Evolutionary conservation across 2,113 vertebrate genomes (phyloP), one percentile per base, ranked within the genome.

Genomic region (Myiagra hebetior): DNA sequence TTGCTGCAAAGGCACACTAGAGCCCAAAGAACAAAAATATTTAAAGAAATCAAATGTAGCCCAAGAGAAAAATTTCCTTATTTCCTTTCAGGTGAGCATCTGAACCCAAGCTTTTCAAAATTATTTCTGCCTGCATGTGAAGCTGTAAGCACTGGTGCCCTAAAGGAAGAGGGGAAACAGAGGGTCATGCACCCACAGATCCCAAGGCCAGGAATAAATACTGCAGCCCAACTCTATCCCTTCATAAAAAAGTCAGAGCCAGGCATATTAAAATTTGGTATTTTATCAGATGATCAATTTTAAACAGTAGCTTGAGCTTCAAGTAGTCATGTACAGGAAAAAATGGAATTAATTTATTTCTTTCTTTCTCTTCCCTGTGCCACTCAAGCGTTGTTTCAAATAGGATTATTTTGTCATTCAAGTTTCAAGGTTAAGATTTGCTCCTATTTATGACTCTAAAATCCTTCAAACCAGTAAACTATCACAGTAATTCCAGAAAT

Each of bases 361-460:
- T 89, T 73, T 87, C 37, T 72, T 85, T 86, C 87, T 85, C 33
- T 24, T 94, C 84, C 39, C 39, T 69, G 60, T 89, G 93, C 81
- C 89, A 78, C 79, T 95, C 82, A 94, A 92, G 76, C 75, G 67
- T 75, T 93, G 88, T 80, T 96, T 97, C 73, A 95, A 82, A 97
- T 33, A 96, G 52, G 93, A 96, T 96, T 95, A 92, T 93, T 96
- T 91, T 96, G 81, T 84, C 92, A 88, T 91, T 97, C 85, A 87
- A 65, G 79, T 95, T 95, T 94, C 81, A 96, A 97, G 89, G 92
- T 97, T 96, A 97, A 92, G 85, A 88, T 96, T 95, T 97, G 35
- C 89, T 96, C 83, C 91, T 94, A 57, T 93, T 96, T 95, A 72
- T 93, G 80, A 97, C 68, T 97, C 87, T 87, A 57, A 96, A 97